Percentiles rank a stretch among this genome's conserved stretches.
These are phyloP conservation scores for Thymelicus sylvestris DNA, from an alignment of 2,888 invertebrate genomes.

Conservation along the genomic window DNA sequence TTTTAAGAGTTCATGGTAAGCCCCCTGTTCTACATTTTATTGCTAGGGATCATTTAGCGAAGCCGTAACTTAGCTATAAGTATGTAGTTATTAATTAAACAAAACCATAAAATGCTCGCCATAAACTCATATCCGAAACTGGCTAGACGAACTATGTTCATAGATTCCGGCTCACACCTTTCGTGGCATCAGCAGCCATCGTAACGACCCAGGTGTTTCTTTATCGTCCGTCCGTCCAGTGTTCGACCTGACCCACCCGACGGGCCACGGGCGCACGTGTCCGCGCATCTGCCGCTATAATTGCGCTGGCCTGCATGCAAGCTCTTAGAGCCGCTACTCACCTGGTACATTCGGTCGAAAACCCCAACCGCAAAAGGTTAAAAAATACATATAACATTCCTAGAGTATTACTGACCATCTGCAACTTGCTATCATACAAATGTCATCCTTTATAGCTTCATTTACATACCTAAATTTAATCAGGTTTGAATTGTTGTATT, in stretches of 20 bases:
- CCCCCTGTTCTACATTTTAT: too few relatives aligned
- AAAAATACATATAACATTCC: constrained; percentile 7
- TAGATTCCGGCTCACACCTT: constrained; percentile 30
- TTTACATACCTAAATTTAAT: neutral
- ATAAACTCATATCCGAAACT: constrained; percentile 9
- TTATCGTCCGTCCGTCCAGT: constrained; percentile 23
- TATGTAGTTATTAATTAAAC: neutral
- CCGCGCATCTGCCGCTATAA: constrained; percentile 68
- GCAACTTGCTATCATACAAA: constrained; percentile 18
- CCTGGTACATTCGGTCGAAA: constrained; percentile 45
- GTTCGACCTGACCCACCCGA: constrained; percentile 45
- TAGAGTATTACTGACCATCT: constrained; percentile 13
- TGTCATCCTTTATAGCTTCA: constrained; percentile 15
- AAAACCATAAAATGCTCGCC: neutral
- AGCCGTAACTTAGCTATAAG: neutral
- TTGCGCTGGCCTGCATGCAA: constrained; percentile 54
- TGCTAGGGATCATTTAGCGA: too few relatives aligned
- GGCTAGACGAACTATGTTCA: constrained; percentile 18
- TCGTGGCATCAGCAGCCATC: constrained; percentile 14
- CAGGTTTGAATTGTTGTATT: too few relatives aligned
- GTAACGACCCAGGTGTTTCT: constrained; percentile 32
- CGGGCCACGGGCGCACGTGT: constrained; percentile 60
- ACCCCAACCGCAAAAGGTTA: constrained; percentile 13
- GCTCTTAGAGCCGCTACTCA: constrained; percentile 44
- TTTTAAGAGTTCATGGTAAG: too few relatives aligned